Evolutionary conservation across 2,797 vertebrate genomes (phyloP), one percentile per base, ranked within the genome.

Genomic region (Falco peregrinus): DNA sequence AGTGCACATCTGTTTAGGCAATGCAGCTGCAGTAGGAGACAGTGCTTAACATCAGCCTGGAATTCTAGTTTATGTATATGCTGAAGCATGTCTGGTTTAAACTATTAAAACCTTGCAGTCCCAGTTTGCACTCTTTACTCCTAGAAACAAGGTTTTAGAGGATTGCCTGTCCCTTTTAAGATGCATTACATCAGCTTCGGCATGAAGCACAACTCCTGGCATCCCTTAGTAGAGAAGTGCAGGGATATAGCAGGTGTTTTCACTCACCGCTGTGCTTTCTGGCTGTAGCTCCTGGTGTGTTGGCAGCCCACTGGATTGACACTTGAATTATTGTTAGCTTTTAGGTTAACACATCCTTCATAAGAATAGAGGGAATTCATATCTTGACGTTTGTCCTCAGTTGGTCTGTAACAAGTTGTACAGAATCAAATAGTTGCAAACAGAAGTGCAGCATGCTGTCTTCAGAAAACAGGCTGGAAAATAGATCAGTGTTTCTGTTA

Each of bases 1-100:
- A 61, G 53, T 59, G 29, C 82, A 76, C 79, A 95, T 95, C 94
- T 95, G 84, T 84, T 87, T 43, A 91, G 87, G 53, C 92, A 84
- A 7, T 81, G 61, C 91, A 95, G 95, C 96, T 95, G 95, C 73
- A 78, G n/a, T 9, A 59, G 63, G 73, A 89, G 65, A 17, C 54
- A 59, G 63, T 59, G 53, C 57, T 89, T 91, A 78, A 61, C 79
- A 70, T 73, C 48, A 84, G 45, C 88, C 74, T 89, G 93, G 77
- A 91, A 87, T 88, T 91, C 33, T 33, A 22, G 31, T 78, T 90
- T 77, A 9, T 85, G 64, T 69, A 2, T 54, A 6, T 43, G 29
- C 78, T 67, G 57, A 71, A 89, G 65, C 50, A 35, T 61, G 45
- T 77, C 75, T 93, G 41, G 28, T 75, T 92, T 90, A 63, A 93